These are phyloP conservation scores for Rhyacophila evoluta DNA, from an alignment of 2,888 invertebrate genomes.

Conservation along the genomic window DNA sequence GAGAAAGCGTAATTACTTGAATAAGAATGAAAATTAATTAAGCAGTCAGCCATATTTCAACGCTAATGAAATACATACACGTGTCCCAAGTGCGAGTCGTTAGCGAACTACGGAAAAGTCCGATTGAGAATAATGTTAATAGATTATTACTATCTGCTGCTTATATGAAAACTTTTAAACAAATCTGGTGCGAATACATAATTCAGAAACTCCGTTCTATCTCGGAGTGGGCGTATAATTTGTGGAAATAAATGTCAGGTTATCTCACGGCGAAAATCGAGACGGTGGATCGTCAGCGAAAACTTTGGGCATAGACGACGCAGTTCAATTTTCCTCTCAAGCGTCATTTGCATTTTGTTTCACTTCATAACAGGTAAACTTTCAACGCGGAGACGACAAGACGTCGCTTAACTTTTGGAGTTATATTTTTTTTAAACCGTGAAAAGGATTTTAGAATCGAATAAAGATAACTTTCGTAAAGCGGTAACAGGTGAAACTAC, in stretches of 20 bases:
- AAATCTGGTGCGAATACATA: too few relatives aligned
- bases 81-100: too few relatives aligned
- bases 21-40: too few relatives aligned
- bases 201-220: neutral
- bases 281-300: neutral
- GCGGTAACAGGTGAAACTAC: neutral
- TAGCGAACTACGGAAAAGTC: too few relatives aligned
- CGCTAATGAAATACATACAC: too few relatives aligned
- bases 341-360: constrained; percentile 24
- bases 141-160: too few relatives aligned
- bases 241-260: neutral
- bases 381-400: neutral
- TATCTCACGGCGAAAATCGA: neutral
- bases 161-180: too few relatives aligned
- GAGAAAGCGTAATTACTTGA: too few relatives aligned
- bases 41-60: too few relatives aligned
- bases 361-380: constrained; percentile 19
- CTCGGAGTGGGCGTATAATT: neutral
- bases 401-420: neutral
- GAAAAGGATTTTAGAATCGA: neutral
- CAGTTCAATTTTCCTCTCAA: neutral
- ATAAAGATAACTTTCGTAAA: neutral
- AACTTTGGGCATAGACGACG: neutral
- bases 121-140: too few relatives aligned
- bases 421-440: neutral